Conservation (phyloP, 1,140 invertebrate species). For the roundworm (Caenorhabditis elegans) region WBcel235 BX284606.5:10317001-10317500, state of each 20-base stretch:
- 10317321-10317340: slow-evolving; percentile 31
- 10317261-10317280: slow-evolving; percentile 8
- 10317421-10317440: too few relatives aligned
- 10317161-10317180: background rate
- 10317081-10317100: too few relatives aligned
- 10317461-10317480: background rate
- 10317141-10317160: too few relatives aligned
- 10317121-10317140: too few relatives aligned
- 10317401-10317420: background rate
- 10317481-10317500: background rate
- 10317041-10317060: too few relatives aligned
- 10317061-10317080: too few relatives aligned
- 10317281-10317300: background rate
- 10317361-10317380: background rate
- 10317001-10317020: too few relatives aligned
- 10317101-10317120: too few relatives aligned
- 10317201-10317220: background rate
- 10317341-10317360: background rate
- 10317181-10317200: background rate
- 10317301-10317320: background rate
- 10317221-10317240: background rate
- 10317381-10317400: background rate
- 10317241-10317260: slow-evolving; percentile 21
- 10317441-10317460: too few relatives aligned
- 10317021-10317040: too few relatives aligned